Conservation (phyloP, 30 jellyfish, hydroid and myxozoan genomes). For the Pelagia noctiluca region DNA sequence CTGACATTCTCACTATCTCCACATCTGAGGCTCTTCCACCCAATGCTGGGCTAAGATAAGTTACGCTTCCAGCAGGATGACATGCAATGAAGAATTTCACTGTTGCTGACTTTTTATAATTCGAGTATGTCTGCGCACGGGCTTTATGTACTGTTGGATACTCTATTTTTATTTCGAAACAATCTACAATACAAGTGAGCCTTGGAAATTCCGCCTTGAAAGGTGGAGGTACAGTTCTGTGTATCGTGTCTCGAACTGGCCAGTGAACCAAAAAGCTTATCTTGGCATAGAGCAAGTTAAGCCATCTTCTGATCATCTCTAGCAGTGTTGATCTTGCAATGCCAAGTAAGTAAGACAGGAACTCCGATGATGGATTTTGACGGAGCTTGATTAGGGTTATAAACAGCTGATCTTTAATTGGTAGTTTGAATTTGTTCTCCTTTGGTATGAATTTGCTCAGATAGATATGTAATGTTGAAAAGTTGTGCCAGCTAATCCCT, state of each 20-base stretch:
- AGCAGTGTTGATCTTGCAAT: conserved; percentile 25
- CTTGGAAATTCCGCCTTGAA: conserved; percentile 54
- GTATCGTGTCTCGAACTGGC: conserved; percentile 35
- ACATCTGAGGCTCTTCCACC: conserved; percentile 75
- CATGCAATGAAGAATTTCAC: conserved; percentile 70
- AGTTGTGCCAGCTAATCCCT: conserved; percentile 9
- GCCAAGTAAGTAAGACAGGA: conserved; percentile 27
- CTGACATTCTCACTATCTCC: too few species aligned
- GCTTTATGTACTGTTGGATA: conserved; percentile 47
- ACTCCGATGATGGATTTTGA: conserved; percentile 36
- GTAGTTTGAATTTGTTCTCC: neutral
- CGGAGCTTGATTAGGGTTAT: conserved; percentile 40
- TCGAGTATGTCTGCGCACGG: conserved; percentile 50
- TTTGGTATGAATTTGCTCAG: conserved; percentile 3
- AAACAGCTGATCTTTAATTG: conserved; percentile 29
- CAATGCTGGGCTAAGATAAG: conserved; percentile 32
- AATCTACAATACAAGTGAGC: conserved; percentile 61
- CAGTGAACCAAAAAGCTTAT: conserved; percentile 12
- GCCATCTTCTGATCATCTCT: conserved; percentile 35
- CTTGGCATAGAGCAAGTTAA: conserved; percentile 24
- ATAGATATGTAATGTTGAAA: neutral
- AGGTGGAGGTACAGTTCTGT: conserved; percentile 20
- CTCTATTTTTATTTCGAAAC: conserved; percentile 65
- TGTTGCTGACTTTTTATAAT: conserved; percentile 55
- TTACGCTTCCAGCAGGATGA: conserved; percentile 64